Evolutionary conservation across 2,888 invertebrate species (phyloP), one percentile per base, ranked within the genome.

Genomic region (Dendrolimus pini): DNA sequence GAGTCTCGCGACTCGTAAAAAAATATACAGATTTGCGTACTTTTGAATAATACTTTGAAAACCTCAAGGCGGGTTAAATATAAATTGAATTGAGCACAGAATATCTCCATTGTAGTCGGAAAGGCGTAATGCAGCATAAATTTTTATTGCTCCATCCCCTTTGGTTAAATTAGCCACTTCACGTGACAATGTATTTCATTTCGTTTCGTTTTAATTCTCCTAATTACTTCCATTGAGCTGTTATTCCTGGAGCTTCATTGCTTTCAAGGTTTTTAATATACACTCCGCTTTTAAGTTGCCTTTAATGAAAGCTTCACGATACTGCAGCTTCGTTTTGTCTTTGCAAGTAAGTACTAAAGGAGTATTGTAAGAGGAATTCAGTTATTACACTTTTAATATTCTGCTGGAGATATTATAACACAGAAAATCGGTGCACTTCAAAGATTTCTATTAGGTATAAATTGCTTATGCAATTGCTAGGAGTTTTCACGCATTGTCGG

Each of bases 191-290:
- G 68, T 72, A 74, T 71, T 74, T 74, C 62, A 77, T 74, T 77
- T 74, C 64, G 65, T 62, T 61, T 61, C 65, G 65, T 70, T 68
- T 68, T 74, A 70, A 72, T 72, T 69, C 71, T 67, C 69, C 73
- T 79, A 80, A 80, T 80, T 77, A 75, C 71, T 66, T 73, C 66
- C 71, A 74, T 75, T 71, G 68, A 70, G 69, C 47, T 71, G 69
- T 73, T 72, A 70, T 74, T 74, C 69, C 60, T 65, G 60, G 69
- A 68, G 47, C 67, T 72, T 64, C 61, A 69, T 66, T 60, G 62
- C 68, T 65, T 65, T 65, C 58, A 66, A 66, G 66, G 65, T 68
- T 74, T 30, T 70, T 54, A 55, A 55, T 54, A 47, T 54, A 52
- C n/a, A 57, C 53, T 54, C 41, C 52, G 47, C n/a, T 52, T 54